Evolutionary conservation across 2,888 invertebrate genomes (phyloP), one percentile per base, ranked within the genome.

Genomic region (Ectobius pallidus): DNA sequence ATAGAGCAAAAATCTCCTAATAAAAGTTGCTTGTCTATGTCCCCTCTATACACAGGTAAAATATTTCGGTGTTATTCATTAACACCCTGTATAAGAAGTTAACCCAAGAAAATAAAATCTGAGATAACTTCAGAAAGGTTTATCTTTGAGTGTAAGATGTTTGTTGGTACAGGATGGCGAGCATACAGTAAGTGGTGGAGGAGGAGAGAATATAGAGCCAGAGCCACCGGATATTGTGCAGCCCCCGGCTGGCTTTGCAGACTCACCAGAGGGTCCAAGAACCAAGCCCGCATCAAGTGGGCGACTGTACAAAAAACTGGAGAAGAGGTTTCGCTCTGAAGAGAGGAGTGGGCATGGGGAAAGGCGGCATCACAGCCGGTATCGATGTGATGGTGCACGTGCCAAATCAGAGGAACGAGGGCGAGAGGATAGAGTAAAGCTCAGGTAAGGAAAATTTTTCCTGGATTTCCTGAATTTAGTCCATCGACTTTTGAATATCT

Each of bases 211-310:
- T 18, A 34, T 25, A n/a, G 71, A 63, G 16, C 44, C 63, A 14
- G 63, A 71, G 18, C 65, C 62, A 11, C 52, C 84, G 74, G 92
- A 93, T 79, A 94, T 95, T 77, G 94, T 95, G 1, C 92, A 94
- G 79, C 95, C 95, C 0, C 95, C 95, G 1, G 94, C 93, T 18
- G 94, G 94, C 55, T 95, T 95, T 81, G 95, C 93, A 7, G 95
- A 95, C 82, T 94, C 94, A 0, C 95, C 95, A 4, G 85, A 86
- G 76, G 83, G 83, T 9, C 80, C 81, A 11, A 78, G 82, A n/a
- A 76, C 79, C 1, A 77, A 77, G 9, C 77, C 70, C 80, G 18
- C 79, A n/a, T 30, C 39, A 11, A 30, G 52, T 7, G 61, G 70
- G 7, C 68, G 89, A 30, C 82, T 93, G 30, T 93, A 92, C 81